Evolutionary conservation across 2,888 invertebrate species (phyloP), one percentile per base, ranked within the genome.

Genomic region (Platypus cylindrus): DNA sequence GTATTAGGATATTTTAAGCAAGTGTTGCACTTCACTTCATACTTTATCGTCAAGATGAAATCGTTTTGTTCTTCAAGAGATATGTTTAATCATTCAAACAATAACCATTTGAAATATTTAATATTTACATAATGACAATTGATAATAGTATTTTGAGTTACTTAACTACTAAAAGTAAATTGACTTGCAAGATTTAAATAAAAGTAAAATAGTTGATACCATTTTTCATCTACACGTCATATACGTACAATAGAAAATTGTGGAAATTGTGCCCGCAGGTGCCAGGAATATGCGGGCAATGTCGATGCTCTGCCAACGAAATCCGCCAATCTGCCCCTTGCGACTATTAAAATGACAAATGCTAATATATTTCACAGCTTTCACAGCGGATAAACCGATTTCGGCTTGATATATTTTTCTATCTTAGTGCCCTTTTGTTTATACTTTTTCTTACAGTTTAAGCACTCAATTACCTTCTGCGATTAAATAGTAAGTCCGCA

Each of bases 301-400:
- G 47, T 49, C 49, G 48, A 48, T 45, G 45, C 43, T n/a, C n/a
- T 40, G 51, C 50, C 48, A 47, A 51, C 55, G 54, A 59, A 58
- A 58, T 58, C 56, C 56, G 53, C 56, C 58, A 55, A 56, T 58
- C 58, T 56, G 53, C 55, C 58, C 56, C 55, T 51, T 48, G 53
- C 49, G 56, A 58, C 60, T 60, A 60, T 60, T 62, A 60, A 60
- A 58, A 60, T 60, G 60, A 62, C 60, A 62, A 62, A 62, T 62
- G 59, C 60, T 62, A 60, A 60, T 62, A 60, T 60, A 60, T 62
- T 60, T 60, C 59, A 60, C 55, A 52, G 57, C 56, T 56, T 59
- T 57, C 53, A n/a, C 47, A 42, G 52, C 57, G 59, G 58, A 59
- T 56, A 55, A 53, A 52, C 55, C 54, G 55, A 57, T 57, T 38